A percentile compares a stretch with the other conserved stretches of the same genome.
These are phyloP conservation scores for Holocentrus rufus DNA, from an alignment of 2,797 vertebrate genomes.

Conservation along the genomic window DNA sequence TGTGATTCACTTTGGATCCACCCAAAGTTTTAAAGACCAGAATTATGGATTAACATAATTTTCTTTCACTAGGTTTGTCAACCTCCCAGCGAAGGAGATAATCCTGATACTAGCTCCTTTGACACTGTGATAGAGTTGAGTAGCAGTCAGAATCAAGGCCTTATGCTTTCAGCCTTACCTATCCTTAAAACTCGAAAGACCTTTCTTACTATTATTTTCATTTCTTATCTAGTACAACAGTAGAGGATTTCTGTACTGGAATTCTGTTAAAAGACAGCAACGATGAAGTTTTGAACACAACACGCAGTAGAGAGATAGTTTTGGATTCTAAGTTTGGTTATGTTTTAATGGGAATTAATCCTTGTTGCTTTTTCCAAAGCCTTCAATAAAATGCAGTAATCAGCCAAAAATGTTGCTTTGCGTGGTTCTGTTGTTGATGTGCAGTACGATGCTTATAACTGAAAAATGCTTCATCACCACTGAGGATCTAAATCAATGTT, in stretches of 20 bases:
- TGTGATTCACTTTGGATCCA: not conserved
- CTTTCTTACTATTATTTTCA: slow-evolving; percentile 56
- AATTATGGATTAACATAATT: slow-evolving; percentile 17
- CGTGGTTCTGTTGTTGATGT: slow-evolving; percentile 26
- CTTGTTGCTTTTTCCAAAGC: slow-evolving; percentile 67
- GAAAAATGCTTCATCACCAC: slow-evolving; percentile 8
- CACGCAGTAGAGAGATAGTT: slow-evolving; percentile 40
- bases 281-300: slow-evolving; percentile 42
- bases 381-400: slow-evolving; percentile 81
- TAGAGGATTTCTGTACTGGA: slow-evolving; percentile 49
- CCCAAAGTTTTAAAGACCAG: not conserved
- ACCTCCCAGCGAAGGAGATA: slow-evolving; percentile 23
- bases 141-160: slow-evolving; percentile 73
- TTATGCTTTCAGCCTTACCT: slow-evolving; percentile 78
- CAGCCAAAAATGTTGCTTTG: slow-evolving; percentile 47
- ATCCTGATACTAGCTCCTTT: slow-evolving; percentile 55
- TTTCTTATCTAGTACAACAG: slow-evolving; percentile 57
- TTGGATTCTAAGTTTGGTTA: slow-evolving; percentile 50
- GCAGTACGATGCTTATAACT: not conserved
- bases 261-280: slow-evolving; percentile 33
- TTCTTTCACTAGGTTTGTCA: slow-evolving; percentile 22
- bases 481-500: slow-evolving; percentile 1
- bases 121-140: slow-evolving; percentile 74
- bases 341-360: slow-evolving; percentile 58
- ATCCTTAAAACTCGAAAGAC: slow-evolving; percentile 43